phyloP scores from a whole-genome alignment of 2,888 invertebrate species.

The Opisthograptis luteolata region DNA sequence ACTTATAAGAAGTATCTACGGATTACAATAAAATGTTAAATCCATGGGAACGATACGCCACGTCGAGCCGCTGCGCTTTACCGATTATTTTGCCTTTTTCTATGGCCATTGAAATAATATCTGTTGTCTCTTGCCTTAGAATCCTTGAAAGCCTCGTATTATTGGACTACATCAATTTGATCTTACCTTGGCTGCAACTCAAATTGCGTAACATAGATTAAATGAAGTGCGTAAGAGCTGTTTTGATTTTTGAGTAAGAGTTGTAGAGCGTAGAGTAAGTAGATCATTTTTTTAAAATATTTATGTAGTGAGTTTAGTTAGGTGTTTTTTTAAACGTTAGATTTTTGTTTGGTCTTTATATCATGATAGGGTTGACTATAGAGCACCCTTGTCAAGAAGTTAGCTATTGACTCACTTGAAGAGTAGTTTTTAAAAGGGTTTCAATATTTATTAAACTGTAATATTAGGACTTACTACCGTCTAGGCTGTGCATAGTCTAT shows the following conservation, averaged over 20 bases:
- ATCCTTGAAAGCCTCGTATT: conserved; percentile 29
- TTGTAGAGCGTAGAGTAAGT: neutral
- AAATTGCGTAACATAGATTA: conserved; percentile 23
- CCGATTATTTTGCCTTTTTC: conserved; percentile 26
- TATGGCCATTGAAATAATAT: conserved; percentile 42
- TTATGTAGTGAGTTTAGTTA: too few relatives aligned
- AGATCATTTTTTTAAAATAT: too few relatives aligned
- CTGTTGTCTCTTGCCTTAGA: conserved; percentile 30
- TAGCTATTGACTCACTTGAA: too few relatives aligned
- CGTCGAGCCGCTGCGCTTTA: conserved; percentile 1
- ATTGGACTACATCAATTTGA: conserved; percentile 16
- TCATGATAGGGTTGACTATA: too few relatives aligned
- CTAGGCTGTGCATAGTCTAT: too few relatives aligned
- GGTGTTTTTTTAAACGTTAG: too few relatives aligned
- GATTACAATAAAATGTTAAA: conserved; percentile 19
- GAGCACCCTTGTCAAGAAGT: too few relatives aligned
- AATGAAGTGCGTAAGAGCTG: conserved; percentile 16
- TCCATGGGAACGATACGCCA: conserved; percentile 13
- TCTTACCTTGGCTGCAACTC: conserved; percentile 27
- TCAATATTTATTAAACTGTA: too few relatives aligned
- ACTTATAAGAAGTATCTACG: neutral
- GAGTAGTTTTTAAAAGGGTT: too few relatives aligned
- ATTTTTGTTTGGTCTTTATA: too few relatives aligned
- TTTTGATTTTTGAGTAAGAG: too few relatives aligned
- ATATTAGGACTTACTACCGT: too few relatives aligned